Conservation (phyloP, 1,140 invertebrate genomes). For the Caerostris extrusa region DNA sequence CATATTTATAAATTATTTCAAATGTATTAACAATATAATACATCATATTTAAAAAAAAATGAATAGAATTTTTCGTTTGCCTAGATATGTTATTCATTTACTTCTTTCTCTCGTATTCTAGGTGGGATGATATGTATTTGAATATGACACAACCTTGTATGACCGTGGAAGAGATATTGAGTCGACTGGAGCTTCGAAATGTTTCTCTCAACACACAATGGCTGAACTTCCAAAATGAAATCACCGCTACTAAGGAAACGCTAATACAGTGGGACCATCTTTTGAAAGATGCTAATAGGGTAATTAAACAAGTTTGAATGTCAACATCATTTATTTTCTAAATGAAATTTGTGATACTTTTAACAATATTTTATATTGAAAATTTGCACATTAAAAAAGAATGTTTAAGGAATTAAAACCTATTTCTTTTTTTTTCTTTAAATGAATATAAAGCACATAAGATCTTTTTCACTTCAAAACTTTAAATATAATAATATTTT, state of each 20-base stretch:
- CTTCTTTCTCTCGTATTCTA: slow-evolving; percentile 80
- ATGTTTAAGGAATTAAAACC: no score
- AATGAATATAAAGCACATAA: no score
- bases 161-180: slow-evolving; percentile 87
- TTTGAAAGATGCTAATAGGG: slow-evolving; percentile 88
- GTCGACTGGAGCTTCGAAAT: slow-evolving; percentile 87
- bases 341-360: no score
- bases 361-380: no score
- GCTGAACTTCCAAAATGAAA: slow-evolving; percentile 86
- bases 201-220: slow-evolving; percentile 86
- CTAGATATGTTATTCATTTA: no score
- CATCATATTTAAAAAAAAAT: background rate
- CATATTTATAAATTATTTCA: no score
- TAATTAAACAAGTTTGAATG: slow-evolving; percentile 79
- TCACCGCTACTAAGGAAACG: slow-evolving; percentile 86
- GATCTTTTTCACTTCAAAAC: no score
- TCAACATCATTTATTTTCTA: no score
- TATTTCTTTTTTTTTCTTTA: no score
- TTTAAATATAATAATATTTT: no score
- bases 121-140: slow-evolving; percentile 88
- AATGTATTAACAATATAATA: background rate
- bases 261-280: slow-evolving; percentile 86
- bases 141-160: slow-evolving; percentile 87
- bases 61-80: background rate
- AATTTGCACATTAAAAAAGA: no score